These are phyloP conservation scores for Pedetes capensis DNA, from an alignment of 2,113 vertebrate species.

Conservation along the genomic window DNA sequence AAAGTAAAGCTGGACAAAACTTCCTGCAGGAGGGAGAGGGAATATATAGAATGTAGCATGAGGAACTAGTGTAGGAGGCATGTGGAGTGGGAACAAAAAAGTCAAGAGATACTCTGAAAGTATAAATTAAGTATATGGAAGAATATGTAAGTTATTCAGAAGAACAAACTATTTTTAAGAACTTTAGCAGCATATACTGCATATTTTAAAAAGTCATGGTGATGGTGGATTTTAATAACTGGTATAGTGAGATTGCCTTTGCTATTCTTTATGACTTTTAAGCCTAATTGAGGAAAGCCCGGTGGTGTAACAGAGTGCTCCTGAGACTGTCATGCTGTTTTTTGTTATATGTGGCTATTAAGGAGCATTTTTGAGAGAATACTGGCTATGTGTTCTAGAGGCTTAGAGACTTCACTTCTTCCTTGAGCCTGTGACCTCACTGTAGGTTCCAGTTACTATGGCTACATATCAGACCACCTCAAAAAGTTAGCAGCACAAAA, in stretches of 20 bases:
- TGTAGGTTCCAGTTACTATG: neutral
- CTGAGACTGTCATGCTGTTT: neutral
- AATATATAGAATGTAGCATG: neutral
- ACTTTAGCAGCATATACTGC: neutral
- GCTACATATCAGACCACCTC: neutral
- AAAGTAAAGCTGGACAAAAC: neutral
- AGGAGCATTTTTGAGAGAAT: neutral
- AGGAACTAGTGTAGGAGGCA: constrained; percentile 1
- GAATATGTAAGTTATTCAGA: constrained; percentile 22
- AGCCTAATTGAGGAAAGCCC: neutral
- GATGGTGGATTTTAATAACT: constrained; percentile 45
- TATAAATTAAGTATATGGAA: constrained; percentile 35
- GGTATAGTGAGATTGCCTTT: neutral
- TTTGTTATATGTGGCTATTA: neutral
- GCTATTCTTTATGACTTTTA: neutral
- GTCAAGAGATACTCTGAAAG: constrained; percentile 22
- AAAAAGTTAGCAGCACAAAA: neutral
- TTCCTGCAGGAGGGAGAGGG: neutral
- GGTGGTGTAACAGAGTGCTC: neutral
- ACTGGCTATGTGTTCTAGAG: neutral
- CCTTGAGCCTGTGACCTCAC: neutral
- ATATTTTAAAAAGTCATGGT: neutral
- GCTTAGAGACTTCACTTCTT: neutral
- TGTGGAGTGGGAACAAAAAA: neutral
- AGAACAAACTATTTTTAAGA: constrained; percentile 30